Base-by-base conservation (phyloP, 1,140 invertebrate species). In the Aphidius ervi region DNA sequence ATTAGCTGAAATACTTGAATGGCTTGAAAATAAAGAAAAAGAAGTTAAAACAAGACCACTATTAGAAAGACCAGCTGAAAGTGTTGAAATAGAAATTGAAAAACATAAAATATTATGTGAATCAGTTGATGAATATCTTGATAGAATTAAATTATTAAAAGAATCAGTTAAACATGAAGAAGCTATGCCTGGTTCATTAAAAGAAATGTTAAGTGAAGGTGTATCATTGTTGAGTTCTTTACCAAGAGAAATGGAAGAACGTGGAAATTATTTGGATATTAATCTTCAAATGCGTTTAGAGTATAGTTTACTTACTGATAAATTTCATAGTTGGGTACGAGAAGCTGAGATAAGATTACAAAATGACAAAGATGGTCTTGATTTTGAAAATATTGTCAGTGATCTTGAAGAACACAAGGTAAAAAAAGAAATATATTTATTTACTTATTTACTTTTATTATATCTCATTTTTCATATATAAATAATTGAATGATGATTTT, bases 11-110 rank as follows among this genome's bases (percentile, higher is more conserved):
- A 89, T 92, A 8, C 79, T 97, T 0, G 87, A 92, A 64, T 92
- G 88, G 87, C 79, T 97, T 42, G 90, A 94, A 64, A 85, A 87
- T 37, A 93, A 94, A 64, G 93, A 97, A 76, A 86, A 88, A 3
- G 81, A 85, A 3, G 86, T 95, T 31, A 91, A 91, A 68, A 91
- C 91, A 1, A 83, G 92, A 59, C 92, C 93, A 3, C 74, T 95
- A 2, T 75, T 97, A 1, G 87, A 89, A 61, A 84, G 92, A 58
- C 87, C 91, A 72, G 81, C 91, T 0, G 80, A 86, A 7, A 93
- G 87, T 66, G 91, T 97, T 3, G 88, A 93, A 50, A 84, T 83
- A 41, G 92, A 95, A 74, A 77, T 94, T 4, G 82, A 87, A 23
- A 92, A 91, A 72, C 94, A 97, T 70, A 81, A 88, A 48, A 74